Conservation (phyloP, 2,113 vertebrate species). For the Carassius carassius region DNA sequence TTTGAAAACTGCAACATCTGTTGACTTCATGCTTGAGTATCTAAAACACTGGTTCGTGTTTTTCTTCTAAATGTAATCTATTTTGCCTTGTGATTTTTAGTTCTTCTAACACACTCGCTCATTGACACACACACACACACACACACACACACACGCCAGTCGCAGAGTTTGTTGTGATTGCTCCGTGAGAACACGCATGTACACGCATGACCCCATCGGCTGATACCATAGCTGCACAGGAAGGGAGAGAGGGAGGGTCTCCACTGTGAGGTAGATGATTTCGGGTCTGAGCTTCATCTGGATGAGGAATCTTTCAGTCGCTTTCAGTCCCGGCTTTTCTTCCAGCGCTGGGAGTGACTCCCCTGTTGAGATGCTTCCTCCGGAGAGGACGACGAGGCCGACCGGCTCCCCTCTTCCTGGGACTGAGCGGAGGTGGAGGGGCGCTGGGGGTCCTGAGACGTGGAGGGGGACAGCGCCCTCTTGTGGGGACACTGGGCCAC, state of each 20-base stretch:
- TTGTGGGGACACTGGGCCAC: slow-evolving; percentile 92
- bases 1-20: background rate
- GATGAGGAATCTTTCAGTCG: slow-evolving; percentile 55
- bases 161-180: slow-evolving; percentile 51
- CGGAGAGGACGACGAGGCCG: slow-evolving; percentile 81
- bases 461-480: slow-evolving; percentile 72
- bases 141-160: slow-evolving; percentile 12
- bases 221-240: slow-evolving; percentile 68
- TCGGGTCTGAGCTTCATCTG: slow-evolving; percentile 65
- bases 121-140: slow-evolving; percentile 3
- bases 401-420: slow-evolving; percentile 74
- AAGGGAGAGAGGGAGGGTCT: slow-evolving; percentile 61
- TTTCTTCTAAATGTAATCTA: background rate
- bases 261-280: slow-evolving; percentile 78
- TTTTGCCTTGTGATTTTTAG: slow-evolving; percentile 3
- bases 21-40: background rate
- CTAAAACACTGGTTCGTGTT: background rate
- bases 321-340: slow-evolving; percentile 83
- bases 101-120: slow-evolving; percentile 41
- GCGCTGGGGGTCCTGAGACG: slow-evolving; percentile 88
- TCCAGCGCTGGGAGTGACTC: slow-evolving; percentile 88
- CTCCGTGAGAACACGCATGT: slow-evolving; percentile 35
- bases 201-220: slow-evolving; percentile 57
- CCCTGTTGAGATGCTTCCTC: slow-evolving; percentile 88
- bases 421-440: slow-evolving; percentile 76